Base-by-base conservation (phyloP, 2,113 vertebrate genomes). In the Siniperca chuatsi region DNA sequence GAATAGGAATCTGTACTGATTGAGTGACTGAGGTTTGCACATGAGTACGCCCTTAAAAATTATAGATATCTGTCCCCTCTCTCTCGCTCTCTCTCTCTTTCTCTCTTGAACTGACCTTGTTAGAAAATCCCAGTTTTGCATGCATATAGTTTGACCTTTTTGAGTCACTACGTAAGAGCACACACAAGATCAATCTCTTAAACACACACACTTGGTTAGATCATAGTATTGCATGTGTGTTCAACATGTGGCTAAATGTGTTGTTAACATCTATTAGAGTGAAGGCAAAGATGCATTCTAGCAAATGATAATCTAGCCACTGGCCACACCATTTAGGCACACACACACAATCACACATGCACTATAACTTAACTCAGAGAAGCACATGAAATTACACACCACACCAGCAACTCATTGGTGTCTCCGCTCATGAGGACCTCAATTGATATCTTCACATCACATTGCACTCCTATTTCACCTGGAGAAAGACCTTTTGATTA, bases 361-460 rank as follows among this genome's bases (percentile, higher is more conserved):
- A 58, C 40, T 68, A 57, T 35, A 54, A 75, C 48, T 81, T n/a
- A 33, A 79, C 44, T 60, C 20, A 65, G n/a, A 69, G 16, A 71
- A 68, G n/a, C 64, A 46, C 57, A 76, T 84, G 42, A 78, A 81
- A 90, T 84, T 76, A 73, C 65, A 60, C 83, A 70, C 75, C 76
- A n/a, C 20, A 37, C 25, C 64, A 79, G 76, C 10, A 33, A 77
- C 35, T 92, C 52, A 70, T 70, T 83, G 57, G 44, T 72, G 70
- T 73, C 64, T 4, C 23, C 1, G 29, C 33, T 79, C 29, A 75
- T 87, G 61, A 92, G 74, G 75, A 84, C 68, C 50, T 70, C 52
- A 84, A 77, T 91, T 58, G 8, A 92, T 94, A 88, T 69, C 21
- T 85, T 91, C 79, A 88, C 83, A 89, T 90, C 74, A 70, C 82